Conservation (phyloP, 1,140 invertebrate species). For the Drosophila kohkoa region DNA sequence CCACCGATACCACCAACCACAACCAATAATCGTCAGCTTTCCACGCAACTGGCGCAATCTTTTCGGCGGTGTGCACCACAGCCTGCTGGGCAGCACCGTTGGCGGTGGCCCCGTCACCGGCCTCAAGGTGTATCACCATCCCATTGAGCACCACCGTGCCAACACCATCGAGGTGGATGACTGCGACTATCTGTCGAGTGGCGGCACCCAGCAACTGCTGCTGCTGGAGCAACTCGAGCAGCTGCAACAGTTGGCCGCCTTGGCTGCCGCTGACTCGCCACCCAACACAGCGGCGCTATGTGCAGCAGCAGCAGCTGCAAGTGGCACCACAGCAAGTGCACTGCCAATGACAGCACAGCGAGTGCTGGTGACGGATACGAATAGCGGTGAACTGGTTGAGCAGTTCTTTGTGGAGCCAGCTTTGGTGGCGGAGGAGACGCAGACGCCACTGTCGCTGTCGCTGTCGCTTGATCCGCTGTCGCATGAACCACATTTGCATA, state of each 20-base stretch:
- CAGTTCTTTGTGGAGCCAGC: conserved; percentile 76
- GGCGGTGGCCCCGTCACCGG: conserved; percentile 63
- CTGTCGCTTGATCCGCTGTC: conserved; percentile 39
- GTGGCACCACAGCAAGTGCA: conserved; percentile 4
- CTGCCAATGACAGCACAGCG: conserved; percentile 60
- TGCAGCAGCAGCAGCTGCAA: not conserved
- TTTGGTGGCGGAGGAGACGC: conserved; percentile 61
- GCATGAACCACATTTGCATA: conserved; percentile 67
- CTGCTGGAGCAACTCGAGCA: conserved; percentile 79
- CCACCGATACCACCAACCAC: conserved; percentile 35
- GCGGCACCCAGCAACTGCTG: conserved; percentile 70
- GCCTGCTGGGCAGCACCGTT: conserved; percentile 47
- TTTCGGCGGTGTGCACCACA: conserved; percentile 63
- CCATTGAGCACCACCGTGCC: conserved; percentile 71
- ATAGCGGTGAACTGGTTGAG: conserved; percentile 73
- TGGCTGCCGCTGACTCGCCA: conserved; percentile 77
- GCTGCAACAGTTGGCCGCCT: conserved; percentile 72
- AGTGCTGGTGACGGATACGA: conserved; percentile 69
- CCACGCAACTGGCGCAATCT: conserved; percentile 79
- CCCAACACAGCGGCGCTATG: conserved; percentile 64
- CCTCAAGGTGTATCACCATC: conserved; percentile 56
- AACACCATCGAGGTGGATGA: conserved; percentile 84
- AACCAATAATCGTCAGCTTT: conserved; percentile 72
- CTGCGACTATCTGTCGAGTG: conserved; percentile 71
- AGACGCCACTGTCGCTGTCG: conserved; percentile 32